These are phyloP conservation scores for Megaustenia siamemsis DNA, from an alignment of 2,888 invertebrate genomes.

Conservation along the genomic window DNA sequence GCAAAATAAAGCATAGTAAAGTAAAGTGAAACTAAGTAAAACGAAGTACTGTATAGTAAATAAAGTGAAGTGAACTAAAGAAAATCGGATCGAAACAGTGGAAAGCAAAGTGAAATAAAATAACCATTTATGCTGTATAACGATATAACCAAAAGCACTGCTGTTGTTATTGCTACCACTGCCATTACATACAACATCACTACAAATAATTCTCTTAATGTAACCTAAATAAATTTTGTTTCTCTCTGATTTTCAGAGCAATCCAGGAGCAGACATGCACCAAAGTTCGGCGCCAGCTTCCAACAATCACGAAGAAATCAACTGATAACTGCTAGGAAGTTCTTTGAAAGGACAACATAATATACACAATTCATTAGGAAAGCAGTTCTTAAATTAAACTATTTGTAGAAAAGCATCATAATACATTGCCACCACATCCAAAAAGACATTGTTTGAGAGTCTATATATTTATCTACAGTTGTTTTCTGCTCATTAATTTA, in stretches of 20 bases:
- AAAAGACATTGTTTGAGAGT: too few species aligned
- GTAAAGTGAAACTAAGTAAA: too few species aligned
- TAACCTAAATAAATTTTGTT: neutral
- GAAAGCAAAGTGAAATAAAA: too few species aligned
- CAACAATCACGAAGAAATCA: neutral
- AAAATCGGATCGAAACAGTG: too few species aligned
- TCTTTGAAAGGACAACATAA: neutral
- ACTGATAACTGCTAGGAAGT: neutral
- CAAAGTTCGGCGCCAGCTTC: neutral
- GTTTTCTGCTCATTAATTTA: too few species aligned
- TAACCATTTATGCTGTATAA: too few species aligned
- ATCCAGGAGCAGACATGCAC: neutral
- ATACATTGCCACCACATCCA: too few species aligned
- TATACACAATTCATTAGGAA: neutral
- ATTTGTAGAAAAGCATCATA: too few species aligned
- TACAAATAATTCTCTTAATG: neutral
- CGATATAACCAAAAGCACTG: neutral
- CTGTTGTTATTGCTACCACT: neutral
- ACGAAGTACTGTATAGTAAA: too few species aligned
- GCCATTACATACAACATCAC: neutral
- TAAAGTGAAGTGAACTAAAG: too few species aligned
- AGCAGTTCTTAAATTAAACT: neutral
- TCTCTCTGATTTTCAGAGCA: neutral
- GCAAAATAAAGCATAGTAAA: too few species aligned
- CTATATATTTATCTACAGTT: too few species aligned